These are phyloP conservation scores for Blastomussa wellsi DNA, from an alignment of 92 coral and sea anemone species.

Conservation along the genomic window DNA sequence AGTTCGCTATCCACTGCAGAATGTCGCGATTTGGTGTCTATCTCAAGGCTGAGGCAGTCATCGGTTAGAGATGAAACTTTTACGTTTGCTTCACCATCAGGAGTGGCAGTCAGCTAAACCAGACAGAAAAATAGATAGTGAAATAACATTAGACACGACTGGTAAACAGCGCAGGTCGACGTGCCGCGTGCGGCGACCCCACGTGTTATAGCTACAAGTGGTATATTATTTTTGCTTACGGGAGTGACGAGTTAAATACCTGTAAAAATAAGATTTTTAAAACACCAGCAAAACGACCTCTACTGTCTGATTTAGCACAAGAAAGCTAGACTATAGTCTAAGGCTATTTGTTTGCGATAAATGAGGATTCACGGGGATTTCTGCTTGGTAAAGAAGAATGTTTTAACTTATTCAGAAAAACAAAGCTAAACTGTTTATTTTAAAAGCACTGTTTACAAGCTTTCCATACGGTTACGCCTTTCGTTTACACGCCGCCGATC, in stretches of 20 bases:
- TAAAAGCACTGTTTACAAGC: no score
- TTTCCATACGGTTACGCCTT: no score
- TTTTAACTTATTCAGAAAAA: not conserved
- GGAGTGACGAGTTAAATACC: not conserved
- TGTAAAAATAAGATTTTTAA: not conserved
- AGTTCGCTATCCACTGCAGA: not conserved
- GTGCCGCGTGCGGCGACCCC: slow-evolving; percentile 10
- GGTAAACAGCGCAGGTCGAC: not conserved
- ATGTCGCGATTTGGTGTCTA: slow-evolving; percentile 43
- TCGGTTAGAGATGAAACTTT: slow-evolving; percentile 68
- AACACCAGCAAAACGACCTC: not conserved
- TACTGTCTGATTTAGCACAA: not conserved
- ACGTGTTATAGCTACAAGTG: slow-evolving; percentile 22
- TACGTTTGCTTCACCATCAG: slow-evolving; percentile 44
- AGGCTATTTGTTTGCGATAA: not conserved
- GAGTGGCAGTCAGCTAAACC: slow-evolving; percentile 13
- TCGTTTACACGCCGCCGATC: no score
- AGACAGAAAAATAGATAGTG: slow-evolving; percentile 7
- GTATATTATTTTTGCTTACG: slow-evolving; percentile 1
- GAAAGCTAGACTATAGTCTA: not conserved
- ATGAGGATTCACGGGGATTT: not conserved
- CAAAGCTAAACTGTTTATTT: not conserved
- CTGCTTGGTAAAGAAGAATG: not conserved
- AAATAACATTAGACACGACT: not conserved
- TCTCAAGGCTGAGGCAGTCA: slow-evolving; percentile 63